These are phyloP conservation scores for Caenorhabditis latens DNA, from an alignment of 1,140 invertebrate genomes.

Conservation along the genomic window DNA sequence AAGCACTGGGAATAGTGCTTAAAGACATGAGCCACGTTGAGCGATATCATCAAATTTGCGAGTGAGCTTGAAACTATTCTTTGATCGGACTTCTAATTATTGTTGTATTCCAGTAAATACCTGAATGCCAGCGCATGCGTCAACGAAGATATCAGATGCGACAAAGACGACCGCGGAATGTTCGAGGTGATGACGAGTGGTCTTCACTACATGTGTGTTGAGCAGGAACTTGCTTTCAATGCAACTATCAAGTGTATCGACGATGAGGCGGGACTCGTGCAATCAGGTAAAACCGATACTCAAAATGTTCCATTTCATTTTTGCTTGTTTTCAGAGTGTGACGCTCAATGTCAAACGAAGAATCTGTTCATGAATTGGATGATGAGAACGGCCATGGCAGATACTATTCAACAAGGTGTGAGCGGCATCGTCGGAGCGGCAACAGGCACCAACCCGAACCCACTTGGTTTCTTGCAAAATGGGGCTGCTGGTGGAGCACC, in stretches of 20 bases:
- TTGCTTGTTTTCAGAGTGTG: constrained; percentile 24
- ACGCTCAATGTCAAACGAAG: constrained; percentile 48
- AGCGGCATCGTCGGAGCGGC: constrained; percentile 34
- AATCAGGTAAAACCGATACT: background rate
- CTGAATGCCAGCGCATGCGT: constrained; percentile 30
- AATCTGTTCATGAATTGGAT: constrained; percentile 53
- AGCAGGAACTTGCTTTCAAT: constrained; percentile 56
- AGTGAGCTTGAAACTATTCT: background rate
- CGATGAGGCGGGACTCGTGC: constrained; percentile 15
- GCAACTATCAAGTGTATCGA: constrained; percentile 56
- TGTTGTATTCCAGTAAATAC: constrained; percentile 10
- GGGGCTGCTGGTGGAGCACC: background rate
- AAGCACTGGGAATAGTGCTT: constrained; percentile 18
- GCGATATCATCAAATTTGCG: constrained; percentile 53
- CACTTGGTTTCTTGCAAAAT: background rate
- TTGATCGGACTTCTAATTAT: background rate
- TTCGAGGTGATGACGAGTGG: constrained; percentile 57
- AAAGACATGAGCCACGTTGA: constrained; percentile 56
- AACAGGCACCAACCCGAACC: constrained; percentile 5
- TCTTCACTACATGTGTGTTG: constrained; percentile 52
- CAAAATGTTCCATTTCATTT: background rate
- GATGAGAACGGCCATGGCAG: constrained; percentile 37
- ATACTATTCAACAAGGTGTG: constrained; percentile 38
- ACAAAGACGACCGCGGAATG: constrained; percentile 43
- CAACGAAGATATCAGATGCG: constrained; percentile 22